These are phyloP conservation scores for Drosophila mimetica DNA, from an alignment of 2,888 invertebrate species.

Conservation along the genomic window DNA sequence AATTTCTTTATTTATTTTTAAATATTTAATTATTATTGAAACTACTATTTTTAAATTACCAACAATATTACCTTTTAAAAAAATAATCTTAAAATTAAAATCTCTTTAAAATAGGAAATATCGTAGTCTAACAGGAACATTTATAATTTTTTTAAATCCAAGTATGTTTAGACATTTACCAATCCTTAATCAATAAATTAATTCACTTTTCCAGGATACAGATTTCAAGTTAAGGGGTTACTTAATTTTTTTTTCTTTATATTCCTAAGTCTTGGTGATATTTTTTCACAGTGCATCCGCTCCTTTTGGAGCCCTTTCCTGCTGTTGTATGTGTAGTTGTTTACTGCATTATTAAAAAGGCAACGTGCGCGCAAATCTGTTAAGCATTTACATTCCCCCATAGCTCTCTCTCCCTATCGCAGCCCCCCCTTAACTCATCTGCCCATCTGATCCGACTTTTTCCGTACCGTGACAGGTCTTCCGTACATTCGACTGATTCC, in stretches of 20 bases:
- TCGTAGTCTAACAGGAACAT: no score
- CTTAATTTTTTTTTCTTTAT: neutral
- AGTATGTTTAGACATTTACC: no score
- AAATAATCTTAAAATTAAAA: no score
- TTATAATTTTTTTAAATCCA: no score
- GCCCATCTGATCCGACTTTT: constrained; percentile 12
- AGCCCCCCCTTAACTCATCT: neutral
- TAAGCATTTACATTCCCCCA: constrained; percentile 59
- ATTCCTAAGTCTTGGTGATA: neutral
- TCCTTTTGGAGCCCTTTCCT: neutral
- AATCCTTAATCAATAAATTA: no score
- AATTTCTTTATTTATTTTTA: no score
- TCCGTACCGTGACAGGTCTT: constrained; percentile 86
- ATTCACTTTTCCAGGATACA: no score
- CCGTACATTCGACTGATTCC: constrained; percentile 92
- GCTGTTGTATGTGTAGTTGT: constrained; percentile 44
- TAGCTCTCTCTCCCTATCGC: neutral
- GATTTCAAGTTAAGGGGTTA: no score
- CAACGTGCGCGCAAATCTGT: constrained; percentile 70
- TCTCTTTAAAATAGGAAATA: no score
- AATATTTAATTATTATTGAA: no score
- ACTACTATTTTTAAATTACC: no score
- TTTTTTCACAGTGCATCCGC: constrained; percentile 6
- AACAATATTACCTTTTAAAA: no score
- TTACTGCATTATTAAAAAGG: constrained; percentile 71